Conservation (phyloP, 2,113 vertebrate genomes). For the Prolemur simus region DNA sequence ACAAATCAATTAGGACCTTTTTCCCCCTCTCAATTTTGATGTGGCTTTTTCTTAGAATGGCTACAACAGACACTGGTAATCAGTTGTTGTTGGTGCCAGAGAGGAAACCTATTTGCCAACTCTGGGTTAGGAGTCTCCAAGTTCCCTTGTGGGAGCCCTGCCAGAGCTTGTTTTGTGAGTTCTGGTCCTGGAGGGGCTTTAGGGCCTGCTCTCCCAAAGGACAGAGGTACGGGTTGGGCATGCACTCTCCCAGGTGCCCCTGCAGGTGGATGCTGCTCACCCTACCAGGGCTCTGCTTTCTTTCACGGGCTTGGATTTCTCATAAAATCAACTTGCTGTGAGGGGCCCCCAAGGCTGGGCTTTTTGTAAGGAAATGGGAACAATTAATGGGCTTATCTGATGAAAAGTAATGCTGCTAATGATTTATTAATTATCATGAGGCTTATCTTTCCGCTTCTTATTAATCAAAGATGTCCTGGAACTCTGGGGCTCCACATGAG, state of each 20-base stretch:
- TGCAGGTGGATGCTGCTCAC: neutral
- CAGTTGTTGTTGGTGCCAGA: neutral
- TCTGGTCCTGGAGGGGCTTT: neutral
- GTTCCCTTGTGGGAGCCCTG: neutral
- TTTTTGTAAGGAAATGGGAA: constrained; percentile 76
- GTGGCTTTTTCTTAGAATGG: neutral
- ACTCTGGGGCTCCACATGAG: constrained; percentile 66
- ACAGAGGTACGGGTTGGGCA: neutral
- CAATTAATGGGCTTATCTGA: constrained; percentile 85
- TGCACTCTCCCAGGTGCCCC: neutral
- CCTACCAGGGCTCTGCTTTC: constrained; percentile 50
- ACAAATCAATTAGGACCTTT: neutral
- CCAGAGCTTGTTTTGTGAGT: neutral
- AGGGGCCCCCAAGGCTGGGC: constrained; percentile 51
- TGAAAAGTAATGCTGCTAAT: constrained; percentile 80
- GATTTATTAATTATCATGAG: constrained; percentile 84
- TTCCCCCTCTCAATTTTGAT: neutral
- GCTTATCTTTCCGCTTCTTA: constrained; percentile 84
- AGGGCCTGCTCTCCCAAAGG: neutral
- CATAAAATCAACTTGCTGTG: constrained; percentile 53
- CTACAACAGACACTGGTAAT: neutral
- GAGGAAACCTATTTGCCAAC: neutral
- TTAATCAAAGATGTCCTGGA: constrained; percentile 85
- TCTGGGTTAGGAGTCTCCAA: neutral
- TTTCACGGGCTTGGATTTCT: constrained; percentile 63